Evolutionary conservation across 1,140 invertebrate genomes (phyloP).

Genomic region (Nomia melanderi): DNA sequence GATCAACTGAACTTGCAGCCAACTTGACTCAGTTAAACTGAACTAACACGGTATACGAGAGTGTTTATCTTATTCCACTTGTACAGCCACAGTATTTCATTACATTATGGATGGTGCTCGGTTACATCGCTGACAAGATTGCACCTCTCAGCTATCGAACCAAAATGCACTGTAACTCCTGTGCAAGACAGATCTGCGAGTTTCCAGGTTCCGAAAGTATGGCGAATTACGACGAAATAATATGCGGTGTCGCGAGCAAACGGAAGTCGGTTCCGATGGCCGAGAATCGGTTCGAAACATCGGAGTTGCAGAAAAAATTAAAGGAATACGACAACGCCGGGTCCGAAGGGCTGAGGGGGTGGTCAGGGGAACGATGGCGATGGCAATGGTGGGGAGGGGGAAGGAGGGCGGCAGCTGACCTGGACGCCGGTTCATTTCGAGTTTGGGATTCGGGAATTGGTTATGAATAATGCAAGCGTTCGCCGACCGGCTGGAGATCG

Average conservation of each 20-base stretch:
- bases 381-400: slow-evolving; percentile 13
- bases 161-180: no score
- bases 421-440: slow-evolving; percentile 65
- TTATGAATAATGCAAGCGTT: slow-evolving; percentile 71
- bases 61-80: no score
- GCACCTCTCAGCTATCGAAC: no score
- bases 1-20: no score
- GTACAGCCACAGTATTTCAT: no score
- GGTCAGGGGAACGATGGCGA: slow-evolving; percentile 3
- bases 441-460: slow-evolving; percentile 69
- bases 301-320: slow-evolving; percentile 46
- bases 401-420: slow-evolving; percentile 52
- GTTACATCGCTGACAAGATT: no score
- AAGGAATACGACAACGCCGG: slow-evolving; percentile 46
- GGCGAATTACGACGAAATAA: neutral
- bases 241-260: neutral
- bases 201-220: neutral
- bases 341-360: slow-evolving; percentile 21
- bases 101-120: no score
- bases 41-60: no score
- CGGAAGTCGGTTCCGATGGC: slow-evolving; percentile 10
- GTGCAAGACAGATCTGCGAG: no score
- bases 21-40: no score
- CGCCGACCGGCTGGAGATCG: slow-evolving; percentile 63
- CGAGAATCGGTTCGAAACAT: slow-evolving; percentile 19